Base-by-base conservation (phyloP, 2,888 invertebrate genomes). In the Oscheius sp. region DNA sequence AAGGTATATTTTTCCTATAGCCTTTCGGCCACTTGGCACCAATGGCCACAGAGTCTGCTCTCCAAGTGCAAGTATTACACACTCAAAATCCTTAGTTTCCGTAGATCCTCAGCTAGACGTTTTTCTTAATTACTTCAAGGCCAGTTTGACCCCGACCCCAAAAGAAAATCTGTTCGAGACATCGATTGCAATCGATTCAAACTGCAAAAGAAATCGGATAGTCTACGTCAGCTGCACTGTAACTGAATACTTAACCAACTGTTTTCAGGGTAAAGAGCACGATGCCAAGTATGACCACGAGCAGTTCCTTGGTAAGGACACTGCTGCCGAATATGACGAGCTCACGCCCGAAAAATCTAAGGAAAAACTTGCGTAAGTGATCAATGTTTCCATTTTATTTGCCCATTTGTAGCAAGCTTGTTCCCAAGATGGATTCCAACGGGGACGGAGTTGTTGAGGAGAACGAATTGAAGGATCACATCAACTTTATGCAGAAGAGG, bases 391-490 rank as follows among this genome's bases (percentile, higher is more conserved):
- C 47, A 32, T 48, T 37, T n/a, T 55, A 53, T 65, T 42, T 10
- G 35, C 42, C 11, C 35, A 7, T 58, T 47, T 50, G 77, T 90
- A 95, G 95, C 79, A 90, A 95, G 84, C 96, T 98, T 84, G 94
- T 95, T 1, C 95, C 95, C 87, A 95, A 94, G 91, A 98, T 98
- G 81, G 98, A 98, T 90, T 92, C 92, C 9, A 93, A 96, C 89
- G 92, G 92, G 10, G 94, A 96, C 90, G 94, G 94, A 0, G 93
- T 93, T 82, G 92, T 96, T 2, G 93, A 94, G 0, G 92, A 94
- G 75, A 93, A 94, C 71, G 99, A 99, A 90, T 91, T 99, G 35
- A 95, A 95, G 90, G 94, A 94, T 84, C 98, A 98, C 97, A 97
- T 99, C 87, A 92, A 94, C 80, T 95, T 94, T 90, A 96, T 97